Percentiles rank a stretch among this genome's conserved stretches.
These are phyloP conservation scores for Apis laboriosa DNA, from an alignment of 1,140 invertebrate species.

Conservation along the genomic window DNA sequence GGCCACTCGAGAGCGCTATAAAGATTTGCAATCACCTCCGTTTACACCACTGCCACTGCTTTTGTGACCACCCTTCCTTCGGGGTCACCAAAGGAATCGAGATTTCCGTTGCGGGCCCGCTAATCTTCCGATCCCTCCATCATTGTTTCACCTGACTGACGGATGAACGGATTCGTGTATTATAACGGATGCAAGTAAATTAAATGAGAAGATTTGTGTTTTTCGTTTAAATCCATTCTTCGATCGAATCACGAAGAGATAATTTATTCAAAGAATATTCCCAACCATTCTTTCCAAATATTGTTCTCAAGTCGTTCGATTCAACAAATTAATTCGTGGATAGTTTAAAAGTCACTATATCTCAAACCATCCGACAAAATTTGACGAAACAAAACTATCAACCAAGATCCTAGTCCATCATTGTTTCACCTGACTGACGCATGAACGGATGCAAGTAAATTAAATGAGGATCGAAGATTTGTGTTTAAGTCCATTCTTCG, in stretches of 20 bases:
- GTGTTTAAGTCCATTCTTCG: too few species aligned
- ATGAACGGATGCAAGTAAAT: not conserved
- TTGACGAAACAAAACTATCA: too few species aligned
- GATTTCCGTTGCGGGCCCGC: constrained; percentile 73
- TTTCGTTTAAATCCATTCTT: not conserved
- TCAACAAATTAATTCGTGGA: too few species aligned
- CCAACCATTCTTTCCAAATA: too few species aligned
- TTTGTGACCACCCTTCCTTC: constrained; percentile 60
- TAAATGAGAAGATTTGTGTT: not conserved
- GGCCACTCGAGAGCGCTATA: constrained; percentile 71
- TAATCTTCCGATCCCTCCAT: constrained; percentile 45
- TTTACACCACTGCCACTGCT: constrained; percentile 50
- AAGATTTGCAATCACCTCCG: constrained; percentile 77
- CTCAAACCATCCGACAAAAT: too few species aligned
- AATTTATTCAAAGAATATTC: too few species aligned
- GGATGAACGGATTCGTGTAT: constrained; percentile 14
- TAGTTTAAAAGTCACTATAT: too few species aligned
- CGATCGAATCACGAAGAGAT: too few species aligned
- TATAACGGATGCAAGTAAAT: not conserved
- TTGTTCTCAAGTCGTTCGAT: too few species aligned
- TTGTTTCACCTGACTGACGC: constrained; percentile 53
- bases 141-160: constrained; percentile 55
- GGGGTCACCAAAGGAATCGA: constrained; percentile 66
- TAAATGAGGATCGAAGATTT: not conserved
- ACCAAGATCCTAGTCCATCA: not conserved